Conservation (phyloP, 1,140 invertebrate species). For the Trypoxylus dichotomus region DNA sequence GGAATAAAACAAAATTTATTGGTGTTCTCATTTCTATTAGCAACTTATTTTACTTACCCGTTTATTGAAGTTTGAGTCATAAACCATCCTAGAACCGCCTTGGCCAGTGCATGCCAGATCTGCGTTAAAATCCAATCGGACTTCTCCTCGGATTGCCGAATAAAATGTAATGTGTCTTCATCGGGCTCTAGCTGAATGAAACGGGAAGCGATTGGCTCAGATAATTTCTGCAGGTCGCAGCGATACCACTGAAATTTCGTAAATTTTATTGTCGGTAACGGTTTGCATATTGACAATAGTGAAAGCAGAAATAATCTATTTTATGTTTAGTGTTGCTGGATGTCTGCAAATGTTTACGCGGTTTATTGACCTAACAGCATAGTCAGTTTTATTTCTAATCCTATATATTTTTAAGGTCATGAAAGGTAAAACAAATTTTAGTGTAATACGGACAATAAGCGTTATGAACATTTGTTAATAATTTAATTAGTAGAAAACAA, state of each 20-base stretch:
- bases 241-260: slow-evolving; percentile 67
- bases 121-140: slow-evolving; percentile 76
- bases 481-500: too few species aligned
- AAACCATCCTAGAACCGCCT: slow-evolving; percentile 71
- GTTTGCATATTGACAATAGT: slow-evolving; percentile 6
- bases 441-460: too few species aligned
- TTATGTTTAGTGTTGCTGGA: neutral
- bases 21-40: slow-evolving; percentile 17
- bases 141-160: slow-evolving; percentile 70
- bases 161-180: slow-evolving; percentile 70
- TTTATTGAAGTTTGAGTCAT: slow-evolving; percentile 83
- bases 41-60: slow-evolving; percentile 63
- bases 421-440: too few species aligned
- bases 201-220: slow-evolving; percentile 53
- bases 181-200: slow-evolving; percentile 70
- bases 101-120: slow-evolving; percentile 72
- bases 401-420: too few species aligned
- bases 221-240: slow-evolving; percentile 57
- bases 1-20: slow-evolving; percentile 8
- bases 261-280: slow-evolving; percentile 5
- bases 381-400: neutral
- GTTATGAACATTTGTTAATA: too few species aligned
- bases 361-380: neutral
- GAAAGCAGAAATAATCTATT: neutral
- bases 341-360: neutral